Base-by-base conservation (phyloP, 2,113 vertebrate genomes). In the Ondatra zibethicus region DNA sequence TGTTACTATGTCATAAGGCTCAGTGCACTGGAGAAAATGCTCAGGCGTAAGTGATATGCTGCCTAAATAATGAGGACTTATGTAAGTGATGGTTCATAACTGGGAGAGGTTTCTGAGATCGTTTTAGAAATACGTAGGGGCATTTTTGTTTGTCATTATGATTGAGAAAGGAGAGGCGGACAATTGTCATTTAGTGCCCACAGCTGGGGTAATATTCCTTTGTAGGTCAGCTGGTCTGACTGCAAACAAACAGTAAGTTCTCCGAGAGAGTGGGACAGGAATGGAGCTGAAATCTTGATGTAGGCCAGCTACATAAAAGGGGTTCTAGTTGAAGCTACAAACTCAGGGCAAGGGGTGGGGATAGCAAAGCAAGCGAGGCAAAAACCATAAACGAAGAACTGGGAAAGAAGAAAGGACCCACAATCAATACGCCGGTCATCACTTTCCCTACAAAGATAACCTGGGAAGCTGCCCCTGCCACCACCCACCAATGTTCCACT, bases 391-490 rank as follows among this genome's bases (percentile, higher is more conserved):
- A 85, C 25, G 27, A 36, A 33, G 39, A 77, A 33, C 55, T 10
- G 17, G 29, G 29, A 29, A 2, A 21, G 19, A 31, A 63, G 81
- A 68, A 36, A n/a, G 6, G 33, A 36, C 81, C 39, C 47, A 61
- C 25, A 42, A 61, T 10, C 81, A 55, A n/a, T 13, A 25, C 10
- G 36, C 36, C 47, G 86, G 55, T n/a, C 42, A 66, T 27, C 25
- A 55, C 73, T 88, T 65, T 88, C 47, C 93, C 89, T 16, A 47
- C 80, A 61, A 76, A 1, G 90, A 92, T 88, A 75, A 93, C 75
- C 78, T 12, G 42, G 33, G 50, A 68, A 33, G 65, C 63, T 85
- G 80, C 45, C 7, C 65, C 25, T 3, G 93, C 82, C 72, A 45
- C 76, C 94, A 70, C 82, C 89, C 89, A 77, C 29, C 89, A 19